Conservation (phyloP, 1,140 invertebrate genomes). For the Aphelinus certus region DNA sequence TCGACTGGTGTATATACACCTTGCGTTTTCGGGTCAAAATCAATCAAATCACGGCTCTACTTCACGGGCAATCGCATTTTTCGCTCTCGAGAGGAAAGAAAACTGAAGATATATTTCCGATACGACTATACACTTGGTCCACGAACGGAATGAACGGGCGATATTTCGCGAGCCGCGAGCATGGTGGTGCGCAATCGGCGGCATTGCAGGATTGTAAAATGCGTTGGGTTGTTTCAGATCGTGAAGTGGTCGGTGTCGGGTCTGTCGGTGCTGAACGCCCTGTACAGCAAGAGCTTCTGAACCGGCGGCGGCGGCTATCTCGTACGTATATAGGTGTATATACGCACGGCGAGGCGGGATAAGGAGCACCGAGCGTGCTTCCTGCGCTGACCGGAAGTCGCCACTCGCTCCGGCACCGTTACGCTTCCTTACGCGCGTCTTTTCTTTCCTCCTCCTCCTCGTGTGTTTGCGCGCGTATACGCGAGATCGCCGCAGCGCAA, state of each 20-base stretch:
- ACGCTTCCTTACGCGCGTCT: constrained; percentile 59
- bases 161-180: too few species aligned
- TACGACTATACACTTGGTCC: too few species aligned
- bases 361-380: constrained; percentile 55
- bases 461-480: too few species aligned
- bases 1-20: too few species aligned
- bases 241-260: constrained; percentile 8
- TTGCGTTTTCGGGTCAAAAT: too few species aligned
- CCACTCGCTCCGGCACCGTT: constrained; percentile 56
- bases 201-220: background rate
- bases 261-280: constrained; percentile 1
- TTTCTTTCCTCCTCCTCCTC: constrained; percentile 34
- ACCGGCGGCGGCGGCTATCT: background rate
- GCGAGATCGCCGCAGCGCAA: too few species aligned
- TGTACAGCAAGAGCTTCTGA: constrained; percentile 1
- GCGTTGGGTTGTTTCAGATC: background rate
- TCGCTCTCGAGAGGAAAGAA: too few species aligned
- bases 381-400: constrained; percentile 60
- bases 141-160: too few species aligned
- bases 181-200: too few species aligned
- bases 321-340: constrained; percentile 3
- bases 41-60: too few species aligned
- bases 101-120: too few species aligned
- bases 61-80: too few species aligned
- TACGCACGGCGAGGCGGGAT: constrained; percentile 39